Evolutionary conservation across 2,797 vertebrate species (phyloP), one percentile per base, ranked within the genome.

Genomic region (Ambastaia sidthimunki): DNA sequence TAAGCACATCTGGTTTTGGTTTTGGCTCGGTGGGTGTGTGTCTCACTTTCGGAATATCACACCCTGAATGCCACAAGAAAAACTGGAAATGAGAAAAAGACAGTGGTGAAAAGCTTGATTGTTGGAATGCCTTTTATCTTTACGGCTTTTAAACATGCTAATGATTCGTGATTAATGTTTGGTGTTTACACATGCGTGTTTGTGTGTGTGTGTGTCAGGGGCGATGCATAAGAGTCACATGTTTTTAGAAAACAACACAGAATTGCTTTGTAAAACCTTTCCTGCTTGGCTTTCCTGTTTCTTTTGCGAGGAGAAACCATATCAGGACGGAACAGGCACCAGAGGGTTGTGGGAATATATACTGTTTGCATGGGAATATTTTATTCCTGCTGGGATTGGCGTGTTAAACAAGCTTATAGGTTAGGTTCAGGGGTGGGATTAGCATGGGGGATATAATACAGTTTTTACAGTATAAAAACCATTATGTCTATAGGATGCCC

Each of bases 181-280:
- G 71, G 80, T 78, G 76, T 78, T 71, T 16, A 19, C 3, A 7
- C 34, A 59, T 34, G 34, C 52, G 25, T 71, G 66, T 71, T 37
- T 69, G 57, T 81, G 82, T 16, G 44, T 82, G 44, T 82, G 84
- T 85, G 82, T 83, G 18, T 54, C 18, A 18, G 50, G 50, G 18
- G 50, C 50, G 78, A 85, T 84, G 87, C 89, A 83, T 78, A 70
- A 18, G 67, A 66, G 85, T 89, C 88, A 54, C 82, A 82, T 85
- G 88, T 89, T 89, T 88, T 81, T 52, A 71, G 86, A 89, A 89
- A 91, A 90, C 89, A 85, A 60, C 82, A 81, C 79, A 13, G 87
- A 84, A 80, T 82, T 90, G 88, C 91, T 92, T 90, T 91, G 88
- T 90, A 78, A 83, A 89, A 89, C 84, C 3, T 89, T 93, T 95